Conservation (phyloP, 2,797 vertebrate species). For the Falco rusticolus region DNA sequence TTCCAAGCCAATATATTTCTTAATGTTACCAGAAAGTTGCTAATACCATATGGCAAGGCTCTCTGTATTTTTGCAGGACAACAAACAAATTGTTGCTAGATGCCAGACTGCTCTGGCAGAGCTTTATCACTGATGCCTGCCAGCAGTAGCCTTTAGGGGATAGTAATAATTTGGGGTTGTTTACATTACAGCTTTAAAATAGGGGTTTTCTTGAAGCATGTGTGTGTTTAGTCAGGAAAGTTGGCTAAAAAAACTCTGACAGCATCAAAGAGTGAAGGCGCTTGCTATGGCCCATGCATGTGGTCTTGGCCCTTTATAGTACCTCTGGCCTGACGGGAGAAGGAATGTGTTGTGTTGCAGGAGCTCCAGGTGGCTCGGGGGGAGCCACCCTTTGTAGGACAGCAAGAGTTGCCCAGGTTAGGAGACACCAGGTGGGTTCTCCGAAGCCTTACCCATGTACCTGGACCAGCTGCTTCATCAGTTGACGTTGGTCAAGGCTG, state of each 20-base stretch:
- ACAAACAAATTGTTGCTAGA: conserved; percentile 71
- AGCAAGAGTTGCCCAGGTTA: neutral
- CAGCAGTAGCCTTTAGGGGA: conserved; percentile 67
- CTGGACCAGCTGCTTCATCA: neutral
- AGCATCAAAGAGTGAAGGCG: neutral
- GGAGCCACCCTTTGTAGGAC: neutral
- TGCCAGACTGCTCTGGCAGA: conserved; percentile 72
- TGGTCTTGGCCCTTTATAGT: neutral
- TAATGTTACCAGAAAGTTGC: conserved; percentile 69
- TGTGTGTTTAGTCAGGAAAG: conserved; percentile 37
- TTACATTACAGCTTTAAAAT: conserved; percentile 64
- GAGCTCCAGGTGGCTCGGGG: neutral
- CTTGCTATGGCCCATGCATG: neutral
- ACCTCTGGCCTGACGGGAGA: neutral
- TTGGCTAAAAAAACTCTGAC: neutral
- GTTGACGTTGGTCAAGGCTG: neutral
- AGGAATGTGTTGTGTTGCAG: neutral
- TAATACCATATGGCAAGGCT: conserved; percentile 69
- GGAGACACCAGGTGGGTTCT: neutral
- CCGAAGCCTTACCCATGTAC: neutral
- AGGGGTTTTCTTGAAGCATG: conserved; percentile 36
- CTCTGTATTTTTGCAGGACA: conserved; percentile 69
- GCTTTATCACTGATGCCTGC: conserved; percentile 58
- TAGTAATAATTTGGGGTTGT: conserved; percentile 57
- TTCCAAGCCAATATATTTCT: conserved; percentile 68